These are phyloP conservation scores for Cygnus atratus DNA, from an alignment of 2,113 vertebrate species.

Conservation along the genomic window DNA sequence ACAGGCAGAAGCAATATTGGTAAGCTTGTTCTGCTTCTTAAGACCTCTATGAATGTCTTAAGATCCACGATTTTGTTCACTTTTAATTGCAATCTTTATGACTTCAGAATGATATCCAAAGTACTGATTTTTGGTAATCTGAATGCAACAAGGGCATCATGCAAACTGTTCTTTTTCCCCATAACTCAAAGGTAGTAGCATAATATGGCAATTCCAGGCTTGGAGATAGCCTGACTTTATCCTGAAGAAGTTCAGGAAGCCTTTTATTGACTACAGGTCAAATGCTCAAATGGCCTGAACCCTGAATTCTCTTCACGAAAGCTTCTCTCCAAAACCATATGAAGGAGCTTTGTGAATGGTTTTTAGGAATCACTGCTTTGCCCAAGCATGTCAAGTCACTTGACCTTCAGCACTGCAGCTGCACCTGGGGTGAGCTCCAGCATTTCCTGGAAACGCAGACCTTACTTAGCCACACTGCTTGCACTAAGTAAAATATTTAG, in stretches of 20 bases:
- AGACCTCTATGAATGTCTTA: rapidly evolving
- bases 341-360: neutral
- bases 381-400: neutral
- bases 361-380: neutral
- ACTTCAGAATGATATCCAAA: neutral
- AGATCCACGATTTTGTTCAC: rapidly evolving
- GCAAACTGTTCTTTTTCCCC: rapidly evolving
- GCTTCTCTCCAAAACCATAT: neutral
- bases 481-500: neutral
- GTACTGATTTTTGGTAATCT: neutral
- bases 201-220: neutral
- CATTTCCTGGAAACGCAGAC: neutral
- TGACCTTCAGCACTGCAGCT: neutral
- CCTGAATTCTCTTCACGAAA: neutral
- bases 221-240: neutral
- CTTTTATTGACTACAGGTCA: neutral
- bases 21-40: neutral
- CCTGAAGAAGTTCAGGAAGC: neutral
- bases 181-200: too few relatives aligned
- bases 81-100: neutral
- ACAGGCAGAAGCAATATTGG: neutral
- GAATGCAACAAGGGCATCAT: too few relatives aligned
- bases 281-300: neutral
- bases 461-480: neutral
- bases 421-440: neutral